Conservation (phyloP, 1,140 invertebrate species). For the Dinoponera quadriceps region DNA sequence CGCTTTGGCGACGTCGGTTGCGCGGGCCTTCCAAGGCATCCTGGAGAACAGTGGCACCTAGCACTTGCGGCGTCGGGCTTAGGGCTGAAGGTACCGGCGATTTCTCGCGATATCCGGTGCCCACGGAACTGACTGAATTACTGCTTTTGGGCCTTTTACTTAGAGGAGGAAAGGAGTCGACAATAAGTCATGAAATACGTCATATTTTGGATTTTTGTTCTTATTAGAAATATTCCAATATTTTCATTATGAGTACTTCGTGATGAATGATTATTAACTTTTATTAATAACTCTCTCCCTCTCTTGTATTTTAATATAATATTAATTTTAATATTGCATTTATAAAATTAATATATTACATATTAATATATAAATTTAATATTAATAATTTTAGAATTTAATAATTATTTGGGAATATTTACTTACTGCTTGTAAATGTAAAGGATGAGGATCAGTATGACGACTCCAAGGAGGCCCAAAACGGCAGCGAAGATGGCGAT, state of each 20-base stretch:
- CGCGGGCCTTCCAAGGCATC: conserved; percentile 76
- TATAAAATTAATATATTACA: too few species aligned
- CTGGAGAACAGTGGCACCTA: conserved; percentile 81
- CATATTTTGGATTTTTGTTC: too few species aligned
- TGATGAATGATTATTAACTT: too few species aligned
- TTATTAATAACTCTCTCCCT: too few species aligned
- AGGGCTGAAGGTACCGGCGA: conserved; percentile 82
- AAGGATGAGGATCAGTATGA: conserved; percentile 90
- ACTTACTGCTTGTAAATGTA: conserved; percentile 93
- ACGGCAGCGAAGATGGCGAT: conserved; percentile 90
- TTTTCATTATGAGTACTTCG: too few species aligned
- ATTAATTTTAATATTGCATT: too few species aligned
- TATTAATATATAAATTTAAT: too few species aligned
- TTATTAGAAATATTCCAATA: too few species aligned
- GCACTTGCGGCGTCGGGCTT: conserved; percentile 81
- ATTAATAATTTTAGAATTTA: too few species aligned
- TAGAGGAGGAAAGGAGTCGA: conserved; percentile 53
- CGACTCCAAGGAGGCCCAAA: conserved; percentile 89
- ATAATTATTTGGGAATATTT: not conserved
- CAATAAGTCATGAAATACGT: not conserved
- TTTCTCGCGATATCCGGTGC: conserved; percentile 83
- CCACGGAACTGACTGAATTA: conserved; percentile 81
- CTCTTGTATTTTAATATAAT: too few species aligned
- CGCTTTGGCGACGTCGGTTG: conserved; percentile 49
- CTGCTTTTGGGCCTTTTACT: conserved; percentile 86